phyloP scores from a whole-genome alignment of 1,140 invertebrate species.

The Armadillidium nasatum region DNA sequence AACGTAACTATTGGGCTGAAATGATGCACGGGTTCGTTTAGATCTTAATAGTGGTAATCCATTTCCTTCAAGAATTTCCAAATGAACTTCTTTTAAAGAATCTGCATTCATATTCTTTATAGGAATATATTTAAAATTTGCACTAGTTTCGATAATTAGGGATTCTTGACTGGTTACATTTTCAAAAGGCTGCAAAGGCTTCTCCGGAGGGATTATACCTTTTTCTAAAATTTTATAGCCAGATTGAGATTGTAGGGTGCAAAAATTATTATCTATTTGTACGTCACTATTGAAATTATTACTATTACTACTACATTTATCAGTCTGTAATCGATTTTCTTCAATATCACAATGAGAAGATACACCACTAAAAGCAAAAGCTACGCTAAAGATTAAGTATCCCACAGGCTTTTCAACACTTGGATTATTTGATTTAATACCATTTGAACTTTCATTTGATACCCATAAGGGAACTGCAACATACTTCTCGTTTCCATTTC shows the following conservation, averaged over 20 bases:
- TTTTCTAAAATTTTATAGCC: background rate
- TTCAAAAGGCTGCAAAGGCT: background rate
- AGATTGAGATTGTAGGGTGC: background rate
- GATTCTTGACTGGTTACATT: background rate
- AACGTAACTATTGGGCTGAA: background rate
- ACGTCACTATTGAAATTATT: background rate
- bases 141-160: background rate
- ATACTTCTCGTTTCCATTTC: background rate
- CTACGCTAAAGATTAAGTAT: background rate
- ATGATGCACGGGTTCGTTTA: background rate
- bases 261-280: background rate
- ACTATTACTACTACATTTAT: background rate
- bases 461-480: background rate
- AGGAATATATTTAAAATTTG: background rate
- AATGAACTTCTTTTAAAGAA: background rate
- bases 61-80: conserved; percentile 1
- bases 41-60: background rate
- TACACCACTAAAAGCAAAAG: background rate
- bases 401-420: background rate
- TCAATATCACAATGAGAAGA: background rate
- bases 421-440: background rate
- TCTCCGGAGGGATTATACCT: background rate
- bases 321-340: background rate
- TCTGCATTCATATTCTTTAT: background rate
- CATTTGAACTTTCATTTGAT: background rate